These are phyloP conservation scores for Pherbina coryleti DNA, from an alignment of 2,888 invertebrate species.

Conservation along the genomic window DNA sequence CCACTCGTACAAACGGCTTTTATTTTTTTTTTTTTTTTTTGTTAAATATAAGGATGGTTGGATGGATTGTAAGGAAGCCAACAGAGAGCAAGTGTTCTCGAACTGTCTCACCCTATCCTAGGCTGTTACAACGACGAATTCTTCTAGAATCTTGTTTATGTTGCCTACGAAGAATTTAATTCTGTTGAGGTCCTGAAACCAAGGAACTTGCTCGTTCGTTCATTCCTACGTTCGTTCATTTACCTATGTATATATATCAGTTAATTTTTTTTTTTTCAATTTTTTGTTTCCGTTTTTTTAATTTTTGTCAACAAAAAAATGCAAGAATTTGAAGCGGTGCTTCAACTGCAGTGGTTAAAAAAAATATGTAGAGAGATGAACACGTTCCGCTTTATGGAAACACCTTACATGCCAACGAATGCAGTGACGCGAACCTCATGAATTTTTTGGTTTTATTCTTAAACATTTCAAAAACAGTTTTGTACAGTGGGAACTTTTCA, in stretches of 20 bases:
- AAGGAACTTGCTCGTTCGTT: not conserved
- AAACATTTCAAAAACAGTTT: not conserved
- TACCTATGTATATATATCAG: constrained; percentile 25
- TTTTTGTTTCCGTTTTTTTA: constrained; percentile 19
- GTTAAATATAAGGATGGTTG: not conserved
- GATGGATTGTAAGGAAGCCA: not conserved
- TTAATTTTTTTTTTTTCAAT: not conserved
- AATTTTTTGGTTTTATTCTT: constrained; percentile 6
- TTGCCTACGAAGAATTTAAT: constrained; percentile 9
- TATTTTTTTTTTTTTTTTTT: not conserved
- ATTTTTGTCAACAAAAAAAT: constrained; percentile 5
- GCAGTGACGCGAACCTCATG: constrained; percentile 23
- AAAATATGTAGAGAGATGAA: not conserved
- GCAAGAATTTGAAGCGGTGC: constrained; percentile 5
- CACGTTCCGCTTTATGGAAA: constrained; percentile 25
- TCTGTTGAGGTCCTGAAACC: constrained; percentile 8
- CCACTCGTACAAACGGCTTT: not conserved
- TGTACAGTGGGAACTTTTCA: no score
- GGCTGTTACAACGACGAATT: not conserved
- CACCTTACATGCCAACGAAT: constrained; percentile 26
- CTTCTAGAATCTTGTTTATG: constrained; percentile 14
- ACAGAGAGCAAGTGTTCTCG: not conserved
- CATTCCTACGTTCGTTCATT: constrained; percentile 7
- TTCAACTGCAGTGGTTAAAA: not conserved
- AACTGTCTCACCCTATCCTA: not conserved